Evolutionary conservation across 2,888 invertebrate genomes (phyloP).

Genomic region (Oasisia sp.): DNA sequence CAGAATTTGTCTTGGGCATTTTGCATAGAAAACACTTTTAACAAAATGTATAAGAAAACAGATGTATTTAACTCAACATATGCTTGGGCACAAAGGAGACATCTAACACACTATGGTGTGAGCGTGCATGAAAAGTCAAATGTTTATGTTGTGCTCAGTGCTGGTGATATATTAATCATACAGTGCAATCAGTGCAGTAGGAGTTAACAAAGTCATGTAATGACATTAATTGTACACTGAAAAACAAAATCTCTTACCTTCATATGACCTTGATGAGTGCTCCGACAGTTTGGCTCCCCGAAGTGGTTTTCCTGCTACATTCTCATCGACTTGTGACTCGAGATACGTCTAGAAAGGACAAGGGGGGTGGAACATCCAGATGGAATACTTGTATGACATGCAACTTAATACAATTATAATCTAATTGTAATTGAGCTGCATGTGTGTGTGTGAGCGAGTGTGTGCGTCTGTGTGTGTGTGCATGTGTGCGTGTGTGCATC

Average conservation of each 20-base stretch:
- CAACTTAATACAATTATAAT: background rate
- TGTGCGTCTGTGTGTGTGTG: too few relatives aligned
- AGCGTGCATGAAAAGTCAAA: background rate
- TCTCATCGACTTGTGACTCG: slow-evolving; percentile 47
- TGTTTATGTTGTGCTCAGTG: background rate
- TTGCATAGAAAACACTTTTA: background rate
- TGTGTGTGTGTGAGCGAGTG: too few relatives aligned
- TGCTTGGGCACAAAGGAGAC: background rate
- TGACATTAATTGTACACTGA: background rate
- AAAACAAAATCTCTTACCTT: slow-evolving; percentile 29
- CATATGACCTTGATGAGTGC: slow-evolving; percentile 35
- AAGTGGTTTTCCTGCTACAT: slow-evolving; percentile 7
- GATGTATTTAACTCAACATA: background rate
- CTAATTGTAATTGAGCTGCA: too few relatives aligned
- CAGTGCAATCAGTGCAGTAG: background rate
- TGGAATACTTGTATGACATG: background rate
- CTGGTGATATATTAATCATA: background rate
- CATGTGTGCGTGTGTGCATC: too few relatives aligned
- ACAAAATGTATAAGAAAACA: background rate
- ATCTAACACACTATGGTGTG: background rate
- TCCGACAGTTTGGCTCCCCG: slow-evolving; percentile 30
- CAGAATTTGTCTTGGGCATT: background rate
- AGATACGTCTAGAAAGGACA: slow-evolving; percentile 50
- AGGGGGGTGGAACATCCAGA: background rate
- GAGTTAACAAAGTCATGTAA: background rate